Percentiles rank a stretch among this genome's conserved stretches.
Evolutionary conservation across 2,797 vertebrate species (phyloP).

Genomic region (Gallinago solitaria): DNA sequence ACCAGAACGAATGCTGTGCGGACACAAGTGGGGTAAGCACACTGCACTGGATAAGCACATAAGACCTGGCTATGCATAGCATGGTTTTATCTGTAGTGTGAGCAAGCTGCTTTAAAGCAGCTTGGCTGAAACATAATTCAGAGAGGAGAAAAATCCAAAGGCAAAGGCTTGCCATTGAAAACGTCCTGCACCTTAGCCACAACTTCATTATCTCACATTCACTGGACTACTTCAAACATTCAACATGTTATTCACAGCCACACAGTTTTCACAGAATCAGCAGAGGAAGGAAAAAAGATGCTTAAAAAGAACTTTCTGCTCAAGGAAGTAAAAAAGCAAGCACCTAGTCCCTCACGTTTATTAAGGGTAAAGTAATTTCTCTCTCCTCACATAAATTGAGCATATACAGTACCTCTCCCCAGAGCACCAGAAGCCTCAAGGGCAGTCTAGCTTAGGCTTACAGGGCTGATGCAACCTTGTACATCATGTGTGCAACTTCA

Average conservation of each 20-base stretch:
- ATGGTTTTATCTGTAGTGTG: background rate
- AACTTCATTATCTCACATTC: slow-evolving; percentile 66
- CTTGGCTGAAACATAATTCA: background rate
- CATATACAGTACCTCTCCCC: slow-evolving; percentile 48
- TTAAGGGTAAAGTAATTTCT: slow-evolving; percentile 65
- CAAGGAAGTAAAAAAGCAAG: slow-evolving; percentile 62
- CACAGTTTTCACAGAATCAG: slow-evolving; percentile 65
- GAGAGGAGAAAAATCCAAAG: background rate
- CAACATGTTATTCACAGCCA: slow-evolving; percentile 56
- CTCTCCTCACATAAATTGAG: slow-evolving; percentile 18
- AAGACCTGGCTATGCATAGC: background rate
- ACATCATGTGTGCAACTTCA: background rate
- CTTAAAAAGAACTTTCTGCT: slow-evolving; percentile 70
- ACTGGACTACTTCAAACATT: slow-evolving; percentile 56
- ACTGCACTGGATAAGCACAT: background rate
- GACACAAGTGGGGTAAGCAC: background rate
- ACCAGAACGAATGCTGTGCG: background rate
- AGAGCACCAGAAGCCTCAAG: slow-evolving; percentile 24
- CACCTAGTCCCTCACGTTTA: slow-evolving; percentile 48
- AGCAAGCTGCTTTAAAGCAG: slow-evolving; percentile 13
- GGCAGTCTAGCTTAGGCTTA: slow-evolving; percentile 26
- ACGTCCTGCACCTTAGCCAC: slow-evolving; percentile 30
- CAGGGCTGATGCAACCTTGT: slow-evolving; percentile 61
- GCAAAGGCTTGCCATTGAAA: slow-evolving; percentile 17
- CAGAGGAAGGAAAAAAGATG: slow-evolving; percentile 34